A percentile compares a stretch with the other conserved stretches of the same genome.
phyloP scores from a whole-genome alignment of 2,888 invertebrate genomes.

The Lathronympha strigana region DNA sequence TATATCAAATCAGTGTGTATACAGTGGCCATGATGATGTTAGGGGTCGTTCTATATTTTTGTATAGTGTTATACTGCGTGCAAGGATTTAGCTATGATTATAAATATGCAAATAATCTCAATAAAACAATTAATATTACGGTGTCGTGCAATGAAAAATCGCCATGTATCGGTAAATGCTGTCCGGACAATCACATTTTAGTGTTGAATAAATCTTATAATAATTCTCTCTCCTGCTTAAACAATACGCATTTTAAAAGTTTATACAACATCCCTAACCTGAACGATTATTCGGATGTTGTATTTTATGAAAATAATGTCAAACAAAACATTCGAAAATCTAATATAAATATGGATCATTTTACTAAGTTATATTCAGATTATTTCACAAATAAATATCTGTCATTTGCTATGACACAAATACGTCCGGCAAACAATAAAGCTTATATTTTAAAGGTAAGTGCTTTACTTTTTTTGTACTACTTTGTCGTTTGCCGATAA shows the following conservation, averaged over 20 bases:
- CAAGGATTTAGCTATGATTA: neutral
- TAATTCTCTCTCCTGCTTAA: neutral
- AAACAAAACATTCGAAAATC: neutral
- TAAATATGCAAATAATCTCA: neutral
- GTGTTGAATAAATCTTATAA: neutral
- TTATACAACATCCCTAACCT: neutral
- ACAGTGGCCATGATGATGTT: neutral
- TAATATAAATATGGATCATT: neutral
- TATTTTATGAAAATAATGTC: conserved; percentile 15
- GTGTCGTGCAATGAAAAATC: neutral
- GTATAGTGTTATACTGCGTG: neutral
- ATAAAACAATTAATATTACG: conserved; percentile 2
- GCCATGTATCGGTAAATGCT: conserved; percentile 16
- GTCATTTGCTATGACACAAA: neutral
- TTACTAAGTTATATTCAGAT: neutral
- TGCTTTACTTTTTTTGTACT: no score
- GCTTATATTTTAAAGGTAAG: conserved; percentile 19
- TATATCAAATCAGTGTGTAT: neutral
- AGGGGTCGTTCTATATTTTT: neutral
- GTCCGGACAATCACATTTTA: neutral
- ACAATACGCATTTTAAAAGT: neutral
- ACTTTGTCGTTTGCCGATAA: no score
- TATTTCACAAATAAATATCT: neutral
- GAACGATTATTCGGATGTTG: conserved; percentile 10
- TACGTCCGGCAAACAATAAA: neutral